Base-by-base conservation (phyloP, 1,140 invertebrate genomes). In the Cephus cinctus region DNA sequence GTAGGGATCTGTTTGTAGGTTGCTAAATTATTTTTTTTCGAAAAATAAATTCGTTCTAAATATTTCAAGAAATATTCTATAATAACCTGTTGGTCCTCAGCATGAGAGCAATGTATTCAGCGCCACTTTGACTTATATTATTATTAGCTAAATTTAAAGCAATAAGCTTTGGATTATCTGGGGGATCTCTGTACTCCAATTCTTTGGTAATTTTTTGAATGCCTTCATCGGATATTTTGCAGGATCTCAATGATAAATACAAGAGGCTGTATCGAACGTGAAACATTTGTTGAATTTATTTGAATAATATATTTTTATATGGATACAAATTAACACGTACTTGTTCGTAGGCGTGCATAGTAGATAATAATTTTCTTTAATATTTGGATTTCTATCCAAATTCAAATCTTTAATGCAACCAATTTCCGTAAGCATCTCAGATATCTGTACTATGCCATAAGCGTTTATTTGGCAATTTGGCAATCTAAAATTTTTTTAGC, bases 81-180 rank as follows among this genome's bases (percentile, higher is more conserved):
- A 20, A 21, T 21, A n/a, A 56, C 53, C 57, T 54, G 31, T 64
- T 63, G 1, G 52, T 63, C 9, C 52, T 44, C 12, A 64, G 45
- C 60, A 63, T 64, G 9, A 11, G 8, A 2, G 21, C 55, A 2
- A 73, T 15, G 5, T 52, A 8, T 5, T 8, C 1, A 4, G 56
- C 52, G 5, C 61, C 68, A 8, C 14, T 16, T 12, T 62, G 52
- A 2, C 56, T 59, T n/a, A 73, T 60, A 18, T 46, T 36, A 41
- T 73, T 72, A 25, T 71, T 52, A 3, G 62, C 46, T 15, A 73
- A 43, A 47, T 67, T 70, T n/a, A 72, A 15, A 3, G 50, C 57
- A 18, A 61, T 43, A 23, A 73, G 54, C 18, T 47, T 55, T 5
- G 69, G 59, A 14, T 58, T 5, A n/a, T 51, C 15, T 22, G 58